Conservation (phyloP, 2,797 vertebrate species). For the Echeneis naucrates region DNA sequence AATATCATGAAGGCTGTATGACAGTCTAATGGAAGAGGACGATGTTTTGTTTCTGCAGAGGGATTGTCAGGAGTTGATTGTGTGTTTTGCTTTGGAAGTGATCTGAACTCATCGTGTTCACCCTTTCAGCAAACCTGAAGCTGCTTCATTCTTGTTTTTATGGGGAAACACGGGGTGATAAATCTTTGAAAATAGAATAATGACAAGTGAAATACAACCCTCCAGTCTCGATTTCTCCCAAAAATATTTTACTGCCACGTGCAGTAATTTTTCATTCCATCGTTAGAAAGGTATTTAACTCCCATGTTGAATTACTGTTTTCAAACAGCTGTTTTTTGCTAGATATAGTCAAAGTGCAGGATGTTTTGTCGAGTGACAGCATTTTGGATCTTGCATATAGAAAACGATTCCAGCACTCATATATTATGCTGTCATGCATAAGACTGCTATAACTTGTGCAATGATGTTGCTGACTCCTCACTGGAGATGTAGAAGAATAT, state of each 20-base stretch:
- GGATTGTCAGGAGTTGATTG: neutral
- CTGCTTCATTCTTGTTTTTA: neutral
- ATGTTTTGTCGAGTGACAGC: neutral
- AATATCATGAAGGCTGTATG: slow-evolving; percentile 60
- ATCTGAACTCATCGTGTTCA: slow-evolving; percentile 3
- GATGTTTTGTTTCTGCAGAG: neutral
- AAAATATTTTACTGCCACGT: neutral
- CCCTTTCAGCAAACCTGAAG: no score
- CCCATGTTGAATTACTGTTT: neutral
- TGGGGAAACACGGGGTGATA: neutral
- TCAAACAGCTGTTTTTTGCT: neutral
- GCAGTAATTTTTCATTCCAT: neutral
- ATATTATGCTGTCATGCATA: neutral
- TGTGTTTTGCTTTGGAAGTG: neutral
- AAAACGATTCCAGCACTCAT: neutral
- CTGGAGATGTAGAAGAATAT: neutral
- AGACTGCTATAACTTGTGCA: neutral
- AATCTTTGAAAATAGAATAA: neutral
- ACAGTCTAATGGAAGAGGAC: neutral
- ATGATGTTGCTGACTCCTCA: neutral
- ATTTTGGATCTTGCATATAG: neutral
- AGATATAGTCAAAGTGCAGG: neutral
- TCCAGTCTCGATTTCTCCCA: neutral
- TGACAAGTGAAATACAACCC: neutral
- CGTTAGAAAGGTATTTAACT: neutral